These are phyloP conservation scores for Antechinus stuartii DNA, from an alignment of 2,113 vertebrate genomes.

Conservation along the genomic window DNA sequence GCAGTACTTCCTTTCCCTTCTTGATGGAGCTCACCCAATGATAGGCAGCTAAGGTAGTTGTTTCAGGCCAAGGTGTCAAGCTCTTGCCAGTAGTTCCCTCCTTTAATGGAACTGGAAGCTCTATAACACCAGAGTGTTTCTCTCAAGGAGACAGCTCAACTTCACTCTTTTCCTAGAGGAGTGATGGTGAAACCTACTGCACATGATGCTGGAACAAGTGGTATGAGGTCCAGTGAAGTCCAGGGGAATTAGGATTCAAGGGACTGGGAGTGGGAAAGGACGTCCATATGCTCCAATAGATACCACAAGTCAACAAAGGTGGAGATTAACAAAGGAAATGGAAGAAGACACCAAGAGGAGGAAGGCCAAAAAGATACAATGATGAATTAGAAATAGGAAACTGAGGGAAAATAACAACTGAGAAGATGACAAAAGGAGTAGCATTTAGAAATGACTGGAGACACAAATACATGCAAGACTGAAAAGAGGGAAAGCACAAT, in stretches of 20 bases:
- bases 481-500: slow-evolving; percentile 22
- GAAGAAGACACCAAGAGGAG: slow-evolving; percentile 16
- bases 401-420: neutral
- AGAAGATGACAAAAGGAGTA: neutral
- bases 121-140: slow-evolving; percentile 10
- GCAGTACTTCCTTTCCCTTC: slow-evolving; percentile 62
- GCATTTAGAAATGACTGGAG: neutral
- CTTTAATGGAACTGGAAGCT: slow-evolving; percentile 60
- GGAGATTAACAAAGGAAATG: slow-evolving; percentile 17
- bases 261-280: neutral
- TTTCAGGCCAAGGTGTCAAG: slow-evolving; percentile 64
- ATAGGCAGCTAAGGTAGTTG: slow-evolving; percentile 59
- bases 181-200: slow-evolving; percentile 39
- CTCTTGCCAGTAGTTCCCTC: slow-evolving; percentile 51
- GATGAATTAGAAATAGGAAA: slow-evolving; percentile 32
- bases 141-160: slow-evolving; percentile 35
- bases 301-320: neutral
- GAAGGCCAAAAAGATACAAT: slow-evolving; percentile 7
- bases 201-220: slow-evolving; percentile 47
- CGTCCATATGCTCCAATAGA: neutral
- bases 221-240: slow-evolving; percentile 39
- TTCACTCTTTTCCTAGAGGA: slow-evolving; percentile 42
- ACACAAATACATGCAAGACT: slow-evolving; percentile 16
- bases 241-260: slow-evolving; percentile 27
- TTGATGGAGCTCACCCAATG: slow-evolving; percentile 53